Evolutionary conservation across 2,888 invertebrate species (phyloP).

Genomic region (Lepidocyrtinus sp.): DNA sequence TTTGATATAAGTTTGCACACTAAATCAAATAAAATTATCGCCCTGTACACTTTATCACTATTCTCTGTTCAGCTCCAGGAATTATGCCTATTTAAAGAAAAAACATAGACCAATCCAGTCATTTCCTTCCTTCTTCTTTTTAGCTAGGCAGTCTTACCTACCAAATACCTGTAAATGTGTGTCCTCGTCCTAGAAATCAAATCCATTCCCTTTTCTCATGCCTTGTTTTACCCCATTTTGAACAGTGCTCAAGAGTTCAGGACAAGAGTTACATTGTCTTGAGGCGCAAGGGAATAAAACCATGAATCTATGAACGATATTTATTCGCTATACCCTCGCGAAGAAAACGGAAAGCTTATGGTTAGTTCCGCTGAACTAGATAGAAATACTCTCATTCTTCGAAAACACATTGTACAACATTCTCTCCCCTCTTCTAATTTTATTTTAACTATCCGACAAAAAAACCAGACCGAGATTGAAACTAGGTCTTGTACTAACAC

Average conservation of each 20-base stretch:
- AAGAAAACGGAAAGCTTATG: background rate
- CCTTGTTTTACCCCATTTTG: conserved; percentile 11
- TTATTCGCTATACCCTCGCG: background rate
- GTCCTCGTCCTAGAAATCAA: conserved; percentile 18
- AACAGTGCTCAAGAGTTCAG: background rate
- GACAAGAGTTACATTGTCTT: conserved; percentile 18
- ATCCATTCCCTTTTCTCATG: conserved; percentile 2
- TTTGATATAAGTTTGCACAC: background rate
- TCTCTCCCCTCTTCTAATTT: background rate
- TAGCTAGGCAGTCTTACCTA: background rate
- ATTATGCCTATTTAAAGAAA: conserved; percentile 10
- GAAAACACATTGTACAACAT: background rate
- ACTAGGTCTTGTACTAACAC: conserved; percentile 19
- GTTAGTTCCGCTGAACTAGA: conserved; percentile 11
- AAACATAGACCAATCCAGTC: background rate
- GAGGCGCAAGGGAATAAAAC: background rate
- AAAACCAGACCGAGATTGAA: conserved; percentile 17
- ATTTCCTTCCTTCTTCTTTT: conserved; percentile 16
- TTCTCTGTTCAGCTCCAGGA: background rate
- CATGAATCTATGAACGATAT: background rate
- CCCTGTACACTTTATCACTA: background rate
- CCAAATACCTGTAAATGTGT: background rate
- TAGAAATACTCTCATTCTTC: conserved; percentile 11
- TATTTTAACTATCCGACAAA: conserved; percentile 14
- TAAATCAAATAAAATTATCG: background rate